A percentile compares a stretch with the other conserved stretches of the same genome.
These are phyloP conservation scores for Plutomurus gul DNA, from an alignment of 1,140 invertebrate species.

Conservation along the genomic window DNA sequence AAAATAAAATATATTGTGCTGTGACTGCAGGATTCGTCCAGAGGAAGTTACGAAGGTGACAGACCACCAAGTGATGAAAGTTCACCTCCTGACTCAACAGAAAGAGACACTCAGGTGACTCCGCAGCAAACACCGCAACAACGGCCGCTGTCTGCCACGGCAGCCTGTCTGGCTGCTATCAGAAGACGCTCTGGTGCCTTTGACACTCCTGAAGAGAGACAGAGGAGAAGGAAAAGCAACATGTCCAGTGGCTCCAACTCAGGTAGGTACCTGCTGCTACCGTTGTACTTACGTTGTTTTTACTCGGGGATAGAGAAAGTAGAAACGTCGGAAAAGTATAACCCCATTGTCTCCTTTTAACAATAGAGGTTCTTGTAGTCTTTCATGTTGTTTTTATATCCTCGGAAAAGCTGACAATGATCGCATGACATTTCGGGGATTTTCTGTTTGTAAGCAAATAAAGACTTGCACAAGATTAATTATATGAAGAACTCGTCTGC, in stretches of 20 bases:
- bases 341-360: no score
- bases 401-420: no score
- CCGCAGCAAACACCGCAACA: conserved; percentile 45
- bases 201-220: conserved; percentile 51
- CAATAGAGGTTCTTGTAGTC: no score
- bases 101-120: conserved; percentile 44
- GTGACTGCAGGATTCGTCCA: conserved; percentile 57
- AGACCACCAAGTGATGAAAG: conserved; percentile 57
- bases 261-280: conserved; percentile 16
- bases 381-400: no score
- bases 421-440: no score
- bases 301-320: no score
- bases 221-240: conserved; percentile 46
- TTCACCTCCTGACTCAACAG: conserved; percentile 53
- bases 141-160: conserved; percentile 52
- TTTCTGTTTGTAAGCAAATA: no score
- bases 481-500: no score
- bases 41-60: conserved; percentile 59
- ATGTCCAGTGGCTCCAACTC: conserved; percentile 47
- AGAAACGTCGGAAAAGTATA: no score
- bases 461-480: no score
- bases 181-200: conserved; percentile 52
- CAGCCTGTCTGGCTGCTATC: conserved; percentile 50
- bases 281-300: not conserved
- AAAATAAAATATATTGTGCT: not conserved